Evolutionary conservation across 2,888 invertebrate genomes (phyloP), one percentile per base, ranked within the genome.

Genomic region (Pristionchus maxplancki): DNA sequence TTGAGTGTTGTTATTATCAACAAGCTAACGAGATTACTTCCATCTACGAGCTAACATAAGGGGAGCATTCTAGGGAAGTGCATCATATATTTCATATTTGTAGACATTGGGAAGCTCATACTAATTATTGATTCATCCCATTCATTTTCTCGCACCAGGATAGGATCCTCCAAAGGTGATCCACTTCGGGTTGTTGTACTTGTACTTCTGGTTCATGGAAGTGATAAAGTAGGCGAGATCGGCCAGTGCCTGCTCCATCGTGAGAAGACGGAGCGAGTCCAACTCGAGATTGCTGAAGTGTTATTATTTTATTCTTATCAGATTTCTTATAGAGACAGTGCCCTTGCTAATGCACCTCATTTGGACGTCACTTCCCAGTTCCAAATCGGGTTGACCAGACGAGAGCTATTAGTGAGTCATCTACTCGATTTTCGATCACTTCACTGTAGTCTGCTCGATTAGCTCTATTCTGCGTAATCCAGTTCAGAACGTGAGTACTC

Each of bases 101-200:
- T n/a, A n/a, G n/a, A n/a, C n/a, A n/a, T n/a, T n/a, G n/a, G n/a
- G n/a, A n/a, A n/a, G n/a, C n/a, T n/a, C n/a, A n/a, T n/a, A n/a
- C n/a, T n/a, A n/a, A n/a, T n/a, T n/a, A n/a, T n/a, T n/a, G n/a
- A n/a, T n/a, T n/a, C n/a, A n/a, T n/a, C n/a, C n/a, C n/a, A n/a
- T n/a, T n/a, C n/a, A n/a, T n/a, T n/a, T n/a, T n/a, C n/a, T n/a
- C n/a, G 6, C 58, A 90, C 90, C 92, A 24, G 93, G 91, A 89
- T 93, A 93, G 44, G 91, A 91, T 64, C 94, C 94, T 48, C 94
- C 94, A 86, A 94, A 94, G 5, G 93, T 93, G 37, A 94, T 92
- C 93, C 93, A 93, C 44, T 91, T 88, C 8, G 94, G 94, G 64
- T 92, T 93, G 34, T 85, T 89, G 88, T 92, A 92, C 0, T 89